Evolutionary conservation across 2,113 vertebrate species (phyloP), one percentile per base, ranked within the genome.

Genomic region (Oncorhynchus keta): DNA sequence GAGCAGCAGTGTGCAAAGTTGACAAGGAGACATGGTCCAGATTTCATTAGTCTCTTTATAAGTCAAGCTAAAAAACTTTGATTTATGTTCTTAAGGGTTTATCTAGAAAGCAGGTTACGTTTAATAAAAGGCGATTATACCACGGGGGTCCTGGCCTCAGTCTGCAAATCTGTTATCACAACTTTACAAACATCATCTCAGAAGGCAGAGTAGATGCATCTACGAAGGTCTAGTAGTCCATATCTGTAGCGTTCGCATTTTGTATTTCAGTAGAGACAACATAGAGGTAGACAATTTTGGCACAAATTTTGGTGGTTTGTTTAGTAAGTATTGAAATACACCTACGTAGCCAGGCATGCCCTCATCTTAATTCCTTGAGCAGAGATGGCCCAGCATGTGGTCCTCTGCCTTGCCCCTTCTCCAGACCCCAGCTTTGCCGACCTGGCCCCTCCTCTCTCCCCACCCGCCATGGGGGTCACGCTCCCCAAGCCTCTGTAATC

Each of bases 71-170:
- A 72, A 70, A 68, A 45, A 74, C 67, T 45, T 77, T 79, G 59
- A 76, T 82, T 11, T 72, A 67, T 51, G 39, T 55, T 70, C 70
- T 84, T 80, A 80, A 48, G 28, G 45, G 78, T 65, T 84, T 79
- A 79, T 67, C 57, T 76, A 75, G 76, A 82, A 78, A 61, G 32
- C 74, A 64, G 75, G 73, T 62, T 70, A 68, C 64, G 64, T 73
- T 76, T 77, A 81, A 75, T 76, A 74, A 72, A 13, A 22, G 48
- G 48, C 45, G 77, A 72, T 75, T 79, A 74, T 59, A 32, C 74
- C 65, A 28, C 14, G 12, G 76, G 68, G 68, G 45, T 66, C 74
- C 64, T 68, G 59, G 65, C 72, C 39, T 66, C 76, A 77, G 28
- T 45, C 22, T 49, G 18, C 39, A 12, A 51, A 9, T 71, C 70